These are phyloP conservation scores for Heliothis peltigera DNA, from an alignment of 2,888 invertebrate genomes.

Conservation along the genomic window DNA sequence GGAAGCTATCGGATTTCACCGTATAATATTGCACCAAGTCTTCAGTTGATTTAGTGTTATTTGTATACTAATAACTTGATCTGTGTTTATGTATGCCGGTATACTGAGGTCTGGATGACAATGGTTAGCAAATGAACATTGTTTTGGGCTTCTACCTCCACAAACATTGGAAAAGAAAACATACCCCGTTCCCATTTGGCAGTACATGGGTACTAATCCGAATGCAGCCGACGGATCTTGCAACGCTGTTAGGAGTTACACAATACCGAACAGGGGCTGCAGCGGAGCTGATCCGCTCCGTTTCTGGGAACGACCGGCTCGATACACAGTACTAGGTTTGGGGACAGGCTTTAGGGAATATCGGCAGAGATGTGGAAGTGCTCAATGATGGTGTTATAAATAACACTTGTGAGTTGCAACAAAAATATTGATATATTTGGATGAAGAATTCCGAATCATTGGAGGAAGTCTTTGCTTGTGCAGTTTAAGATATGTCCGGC, in stretches of 20 bases:
- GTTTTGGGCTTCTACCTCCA: too few species aligned
- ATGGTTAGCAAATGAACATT: too few species aligned
- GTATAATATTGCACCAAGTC: background rate
- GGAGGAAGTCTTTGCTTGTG: too few species aligned
- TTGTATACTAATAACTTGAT: too few species aligned
- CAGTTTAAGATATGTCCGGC: too few species aligned
- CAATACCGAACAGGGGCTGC: conserved; percentile 24
- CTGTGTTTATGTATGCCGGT: too few species aligned
- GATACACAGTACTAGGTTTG: conserved; percentile 25
- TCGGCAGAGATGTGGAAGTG: background rate
- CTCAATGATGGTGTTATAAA: background rate
- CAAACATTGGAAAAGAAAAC: conserved; percentile 3
- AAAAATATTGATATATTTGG: too few species aligned
- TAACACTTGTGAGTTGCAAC: background rate
- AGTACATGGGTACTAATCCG: conserved; percentile 37
- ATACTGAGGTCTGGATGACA: too few species aligned
- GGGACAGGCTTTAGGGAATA: background rate
- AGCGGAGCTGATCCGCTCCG: conserved; percentile 23
- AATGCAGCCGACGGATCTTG: conserved; percentile 23
- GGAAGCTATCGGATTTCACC: background rate
- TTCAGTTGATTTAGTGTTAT: too few species aligned
- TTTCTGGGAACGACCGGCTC: background rate
- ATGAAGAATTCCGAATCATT: too few species aligned
- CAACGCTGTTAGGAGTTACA: conserved; percentile 41
- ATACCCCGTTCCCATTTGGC: conserved; percentile 10